A percentile compares a stretch with the other conserved stretches of the same genome.
These are phyloP conservation scores for Drosophila ironensis DNA, from an alignment of 1,140 invertebrate genomes.

Conservation along the genomic window DNA sequence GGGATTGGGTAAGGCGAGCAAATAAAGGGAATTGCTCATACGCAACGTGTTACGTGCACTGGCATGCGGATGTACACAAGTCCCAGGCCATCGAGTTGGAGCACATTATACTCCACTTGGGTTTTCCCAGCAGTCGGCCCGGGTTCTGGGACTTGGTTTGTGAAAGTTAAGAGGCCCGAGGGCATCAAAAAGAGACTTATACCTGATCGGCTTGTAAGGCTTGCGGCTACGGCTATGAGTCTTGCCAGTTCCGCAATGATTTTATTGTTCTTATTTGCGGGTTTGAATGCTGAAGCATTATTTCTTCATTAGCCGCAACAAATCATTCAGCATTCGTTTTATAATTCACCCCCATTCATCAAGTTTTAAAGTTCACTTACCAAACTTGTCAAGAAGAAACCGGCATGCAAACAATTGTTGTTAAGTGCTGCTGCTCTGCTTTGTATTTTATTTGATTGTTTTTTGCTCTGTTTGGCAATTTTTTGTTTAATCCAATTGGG, in stretches of 20 bases:
- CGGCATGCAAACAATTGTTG: constrained; percentile 48
- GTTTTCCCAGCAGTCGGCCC: constrained; percentile 44
- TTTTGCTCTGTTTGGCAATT: background rate
- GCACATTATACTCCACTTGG: constrained; percentile 18
- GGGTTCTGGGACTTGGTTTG: constrained; percentile 27
- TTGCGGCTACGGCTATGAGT: background rate
- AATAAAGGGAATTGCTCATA: constrained; percentile 47
- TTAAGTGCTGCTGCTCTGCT: constrained; percentile 2
- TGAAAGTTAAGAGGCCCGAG: constrained; percentile 26
- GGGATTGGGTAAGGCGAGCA: background rate
- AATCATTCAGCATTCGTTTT: constrained; percentile 3
- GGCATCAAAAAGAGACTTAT: constrained; percentile 14
- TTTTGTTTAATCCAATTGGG: constrained; percentile 36
- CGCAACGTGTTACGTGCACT: constrained; percentile 26
- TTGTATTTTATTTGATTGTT: constrained; percentile 13
- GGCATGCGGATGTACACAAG: constrained; percentile 37
- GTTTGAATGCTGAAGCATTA: background rate
- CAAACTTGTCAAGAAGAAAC: constrained; percentile 66
- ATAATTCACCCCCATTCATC: constrained; percentile 21
- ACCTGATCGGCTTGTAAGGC: background rate
- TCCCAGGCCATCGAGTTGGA: constrained; percentile 2
- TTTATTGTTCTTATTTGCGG: constrained; percentile 7
- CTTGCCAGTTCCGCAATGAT: constrained; percentile 30
- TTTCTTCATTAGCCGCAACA: constrained; percentile 17
- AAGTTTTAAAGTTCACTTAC: constrained; percentile 58